Evolutionary conservation across 37 sponge, comb jelly and placozoan genomes (phyloP).

Genomic region (Beroe ovata): DNA sequence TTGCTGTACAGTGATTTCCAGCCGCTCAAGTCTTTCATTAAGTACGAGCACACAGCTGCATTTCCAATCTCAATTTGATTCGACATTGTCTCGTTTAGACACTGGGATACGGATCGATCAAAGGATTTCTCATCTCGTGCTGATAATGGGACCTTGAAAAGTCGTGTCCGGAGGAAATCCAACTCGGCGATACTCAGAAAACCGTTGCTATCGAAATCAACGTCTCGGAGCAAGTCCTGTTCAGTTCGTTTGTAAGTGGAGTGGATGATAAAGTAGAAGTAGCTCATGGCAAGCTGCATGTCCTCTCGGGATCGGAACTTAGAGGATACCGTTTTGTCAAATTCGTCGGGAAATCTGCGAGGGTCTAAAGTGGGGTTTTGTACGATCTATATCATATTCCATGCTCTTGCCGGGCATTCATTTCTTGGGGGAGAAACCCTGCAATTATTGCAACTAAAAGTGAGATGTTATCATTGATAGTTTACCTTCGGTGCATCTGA

Average conservation of each 20-base stretch:
- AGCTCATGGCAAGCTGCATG: constrained; percentile 94
- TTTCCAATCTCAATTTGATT: background rate
- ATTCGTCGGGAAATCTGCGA: constrained; percentile 78
- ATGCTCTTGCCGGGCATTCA: too few species aligned
- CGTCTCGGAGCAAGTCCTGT: background rate
- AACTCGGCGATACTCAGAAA: background rate
- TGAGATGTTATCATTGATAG: constrained; percentile 69
- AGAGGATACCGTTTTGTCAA: constrained; percentile 84
- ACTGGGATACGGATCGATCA: background rate
- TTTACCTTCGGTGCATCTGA: background rate
- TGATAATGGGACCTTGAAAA: background rate
- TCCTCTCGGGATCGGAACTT: constrained; percentile 78
- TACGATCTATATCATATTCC: background rate
- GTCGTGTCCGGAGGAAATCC: background rate
- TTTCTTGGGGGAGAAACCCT: too few species aligned
- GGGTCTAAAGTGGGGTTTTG: background rate
- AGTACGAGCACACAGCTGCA: background rate
- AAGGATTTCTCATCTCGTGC: background rate
- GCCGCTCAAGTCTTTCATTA: background rate
- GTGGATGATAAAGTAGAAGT: constrained; percentile 87
- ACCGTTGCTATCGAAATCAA: background rate
- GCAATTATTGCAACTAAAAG: too few species aligned
- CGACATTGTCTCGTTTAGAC: background rate
- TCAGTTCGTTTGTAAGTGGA: background rate
- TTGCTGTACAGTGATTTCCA: background rate